Conservation (phyloP, 2,888 invertebrate species). For the Drosophila prostipennis region DNA sequence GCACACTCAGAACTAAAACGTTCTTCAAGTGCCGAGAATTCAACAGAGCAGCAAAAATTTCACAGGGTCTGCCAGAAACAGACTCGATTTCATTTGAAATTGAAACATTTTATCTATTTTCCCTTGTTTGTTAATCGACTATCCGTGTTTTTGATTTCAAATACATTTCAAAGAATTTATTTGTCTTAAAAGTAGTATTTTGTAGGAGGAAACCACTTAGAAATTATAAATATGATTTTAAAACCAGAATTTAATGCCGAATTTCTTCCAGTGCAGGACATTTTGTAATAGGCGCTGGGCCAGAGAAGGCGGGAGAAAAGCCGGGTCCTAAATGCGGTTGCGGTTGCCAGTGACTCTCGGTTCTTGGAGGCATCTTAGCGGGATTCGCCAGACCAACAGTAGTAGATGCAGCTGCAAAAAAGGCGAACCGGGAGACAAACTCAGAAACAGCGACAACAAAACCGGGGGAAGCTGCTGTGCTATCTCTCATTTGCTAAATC, state of each 20-base stretch:
- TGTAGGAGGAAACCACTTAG: no score
- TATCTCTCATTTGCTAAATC: background rate
- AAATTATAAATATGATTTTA: no score
- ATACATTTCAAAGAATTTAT: no score
- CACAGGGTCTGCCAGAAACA: background rate
- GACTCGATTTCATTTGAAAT: background rate
- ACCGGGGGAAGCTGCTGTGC: conserved; percentile 7
- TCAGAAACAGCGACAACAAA: conserved; percentile 8
- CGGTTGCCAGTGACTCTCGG: conserved; percentile 58
- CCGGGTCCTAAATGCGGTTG: conserved; percentile 64
- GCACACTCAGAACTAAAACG: conserved; percentile 32
- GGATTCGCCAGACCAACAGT: conserved; percentile 18
- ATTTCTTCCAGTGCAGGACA: conserved; percentile 3
- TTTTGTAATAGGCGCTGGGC: conserved; percentile 17
- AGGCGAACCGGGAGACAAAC: conserved; percentile 10
- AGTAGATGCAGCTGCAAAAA: conserved; percentile 22
- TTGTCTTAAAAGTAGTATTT: no score
- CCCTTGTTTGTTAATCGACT: background rate
- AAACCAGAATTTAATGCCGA: no score
- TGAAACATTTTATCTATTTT: background rate
- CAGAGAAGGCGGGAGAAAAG: conserved; percentile 3
- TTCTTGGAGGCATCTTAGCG: conserved; percentile 65
- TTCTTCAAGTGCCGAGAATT: conserved; percentile 6
- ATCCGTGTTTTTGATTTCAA: no score
- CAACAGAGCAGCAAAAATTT: background rate